Evolutionary conservation across 2,797 vertebrate species (phyloP), one percentile per base, ranked within the genome.

Genomic region (Gymnothorax javanicus): DNA sequence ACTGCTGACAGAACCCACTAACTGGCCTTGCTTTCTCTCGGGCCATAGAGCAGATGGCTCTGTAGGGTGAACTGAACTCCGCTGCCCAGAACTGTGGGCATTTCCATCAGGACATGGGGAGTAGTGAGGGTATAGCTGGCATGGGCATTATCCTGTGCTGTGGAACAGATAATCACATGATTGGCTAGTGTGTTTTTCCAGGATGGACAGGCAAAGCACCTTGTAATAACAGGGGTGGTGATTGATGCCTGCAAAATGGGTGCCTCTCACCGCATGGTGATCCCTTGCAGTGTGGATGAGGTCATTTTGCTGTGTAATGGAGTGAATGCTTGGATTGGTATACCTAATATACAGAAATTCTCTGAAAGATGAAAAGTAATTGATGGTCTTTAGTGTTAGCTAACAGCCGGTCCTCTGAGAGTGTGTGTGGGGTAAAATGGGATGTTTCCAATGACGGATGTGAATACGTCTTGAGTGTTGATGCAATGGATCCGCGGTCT

Each of bases 41-140:
- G 89, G 56, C 57, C 64, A 52, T 69, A 50, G 77, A 83, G 86
- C 90, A 91, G 89, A 91, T 91, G 89, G 90, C 85, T 86, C 75
- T 58, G 62, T 64, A 71, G 85, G 79, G 59, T 85, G 59, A 58
- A 25, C 83, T 82, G 84, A 87, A 83, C 69, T 52, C 20, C 62
- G 75, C 33, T 6, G 27, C 81, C 71, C 64, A 84, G 86, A 87
- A 86, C 84, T 79, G 84, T 87, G 83, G 86, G 88, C 85, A 87
- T 77, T 86, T 88, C 64, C 85, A 82, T 60, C 5, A 71, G 43
- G 81, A 83, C 84, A 88, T 86, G 77, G 12, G 84, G 79, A 88
- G 54, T 50, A 82, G 60, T 83, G 71, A 84, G 60, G 43, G 4
- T 82, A 25, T 57, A 82, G 25, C 86, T 87, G 85, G 87, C 64